Evolutionary conservation across 2,113 vertebrate species (phyloP).

Genomic region (Seriola dumerili): DNA sequence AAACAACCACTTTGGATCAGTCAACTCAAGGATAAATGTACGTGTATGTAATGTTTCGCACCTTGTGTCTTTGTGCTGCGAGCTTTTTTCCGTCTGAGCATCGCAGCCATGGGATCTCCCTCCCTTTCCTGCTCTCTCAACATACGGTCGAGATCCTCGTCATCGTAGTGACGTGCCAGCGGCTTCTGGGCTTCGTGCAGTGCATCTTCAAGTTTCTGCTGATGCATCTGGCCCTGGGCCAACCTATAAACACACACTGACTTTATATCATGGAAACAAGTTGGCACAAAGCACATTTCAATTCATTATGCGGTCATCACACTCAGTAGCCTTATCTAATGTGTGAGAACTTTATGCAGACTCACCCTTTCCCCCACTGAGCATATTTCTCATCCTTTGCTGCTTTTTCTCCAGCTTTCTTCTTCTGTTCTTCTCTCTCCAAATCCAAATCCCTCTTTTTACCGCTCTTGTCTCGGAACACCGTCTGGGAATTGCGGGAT

Average conservation of each 20-base stretch:
- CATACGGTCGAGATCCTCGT: conserved; percentile 94
- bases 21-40: not conserved
- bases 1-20: not conserved
- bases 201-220: conserved; percentile 91
- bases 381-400: conserved; percentile 92
- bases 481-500: conserved; percentile 87
- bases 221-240: conserved; percentile 90
- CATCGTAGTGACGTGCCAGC: conserved; percentile 91
- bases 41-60: conserved; percentile 61
- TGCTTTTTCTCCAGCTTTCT: conserved; percentile 86
- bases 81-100: conserved; percentile 91
- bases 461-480: conserved; percentile 93
- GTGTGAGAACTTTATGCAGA: not conserved
- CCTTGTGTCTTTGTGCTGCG: conserved; percentile 88
- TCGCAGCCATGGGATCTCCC: conserved; percentile 95
- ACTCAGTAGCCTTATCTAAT: not conserved
- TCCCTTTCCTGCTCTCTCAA: conserved; percentile 94
- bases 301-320: not conserved
- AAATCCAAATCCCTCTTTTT: conserved; percentile 89
- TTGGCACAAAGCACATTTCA: not conserved
- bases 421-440: conserved; percentile 88
- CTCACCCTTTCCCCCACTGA: conserved; percentile 96
- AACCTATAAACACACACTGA: conserved; percentile 81
- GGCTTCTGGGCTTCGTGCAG: conserved; percentile 94
- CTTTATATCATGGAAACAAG: conserved; percentile 5